Base-by-base conservation (phyloP, 23 tunicate species). In the Trididemnum nubilum region DNA sequence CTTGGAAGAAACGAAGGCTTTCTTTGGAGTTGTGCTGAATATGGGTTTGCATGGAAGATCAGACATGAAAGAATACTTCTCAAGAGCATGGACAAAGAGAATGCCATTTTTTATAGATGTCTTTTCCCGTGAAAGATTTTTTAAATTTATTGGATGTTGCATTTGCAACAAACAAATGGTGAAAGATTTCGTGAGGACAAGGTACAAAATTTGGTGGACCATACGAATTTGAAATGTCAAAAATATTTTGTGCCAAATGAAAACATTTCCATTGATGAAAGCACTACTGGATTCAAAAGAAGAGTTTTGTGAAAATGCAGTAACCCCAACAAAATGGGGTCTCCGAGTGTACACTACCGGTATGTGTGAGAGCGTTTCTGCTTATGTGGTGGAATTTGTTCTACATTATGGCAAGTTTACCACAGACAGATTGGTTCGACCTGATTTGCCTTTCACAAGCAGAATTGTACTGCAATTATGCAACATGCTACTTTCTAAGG, bases 291-390 rank as follows among this genome's bases (percentile, higher is more conserved):
- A 39, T 73, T 73, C 79, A 73, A 73, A 30, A 60, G 79, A 7
- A 27, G 79, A 9, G 79, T 73, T 12, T 3, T 73, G 12, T 73
- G 79, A 60, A 73, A n/a, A 73, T 73, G 79, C 25, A 37, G 39
- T 60, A 73, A 73, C 79, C 79, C 79, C 60, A 73, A 73, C 79
- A 73, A 69, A 69, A 69, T 69, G 75, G 75, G 75, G 38, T 4
- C 75, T 69, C 75, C 30, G 75, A 34, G 75, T 69, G 5, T 69
- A 69, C 39, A 69, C 75, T 34, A 50, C 19, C 57, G 19, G 18
- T 19, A 69, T 69, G 75, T 69, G 39, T 33, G 75, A 69, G 38
- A 69, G 75, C 75, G 75, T 38, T 23, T 69, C 75, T 69, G 75
- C 39, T 29, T 69, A 69, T 69, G 33, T 69, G 7, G 39, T 23